Evolutionary conservation across 2,797 vertebrate genomes (phyloP).

Genomic region (Nannoperca australis): DNA sequence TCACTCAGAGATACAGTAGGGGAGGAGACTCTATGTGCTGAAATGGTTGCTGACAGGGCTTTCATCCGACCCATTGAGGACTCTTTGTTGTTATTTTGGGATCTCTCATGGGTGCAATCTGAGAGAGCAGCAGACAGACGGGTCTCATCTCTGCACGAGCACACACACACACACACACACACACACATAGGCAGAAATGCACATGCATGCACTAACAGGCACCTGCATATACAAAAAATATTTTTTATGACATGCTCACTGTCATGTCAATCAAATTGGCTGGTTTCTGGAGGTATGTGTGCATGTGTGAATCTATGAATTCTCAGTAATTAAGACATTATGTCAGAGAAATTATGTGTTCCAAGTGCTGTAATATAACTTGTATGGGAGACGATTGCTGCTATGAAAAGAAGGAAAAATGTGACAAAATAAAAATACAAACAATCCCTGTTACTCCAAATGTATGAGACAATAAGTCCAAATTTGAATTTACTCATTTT

Average conservation of each 20-base stretch:
- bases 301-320: slow-evolving; percentile 28
- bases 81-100: slow-evolving; percentile 87
- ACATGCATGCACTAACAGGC: slow-evolving; percentile 23
- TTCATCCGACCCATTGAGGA: slow-evolving; percentile 83
- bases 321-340: slow-evolving; percentile 35
- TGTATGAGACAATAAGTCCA: neutral
- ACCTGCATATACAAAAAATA: slow-evolving; percentile 45
- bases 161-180: slow-evolving; percentile 32
- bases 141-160: slow-evolving; percentile 69
- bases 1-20: slow-evolving; percentile 74
- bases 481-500: neutral
- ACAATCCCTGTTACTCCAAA: neutral
- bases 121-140: slow-evolving; percentile 79
- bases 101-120: slow-evolving; percentile 82
- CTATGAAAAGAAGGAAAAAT: neutral
- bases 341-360: slow-evolving; percentile 24
- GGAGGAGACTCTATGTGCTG: slow-evolving; percentile 73
- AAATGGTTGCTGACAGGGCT: slow-evolving; percentile 84
- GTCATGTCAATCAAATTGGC: slow-evolving; percentile 65
- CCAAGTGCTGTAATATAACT: neutral
- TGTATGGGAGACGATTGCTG: neutral
- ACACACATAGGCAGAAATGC: slow-evolving; percentile 1
- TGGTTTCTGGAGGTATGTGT: slow-evolving; percentile 26
- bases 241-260: slow-evolving; percentile 47
- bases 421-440: neutral